A percentile compares a stretch with the other conserved stretches of the same genome.
Evolutionary conservation across 2,113 vertebrate species (phyloP).

Genomic region (Tupaia tana): DNA sequence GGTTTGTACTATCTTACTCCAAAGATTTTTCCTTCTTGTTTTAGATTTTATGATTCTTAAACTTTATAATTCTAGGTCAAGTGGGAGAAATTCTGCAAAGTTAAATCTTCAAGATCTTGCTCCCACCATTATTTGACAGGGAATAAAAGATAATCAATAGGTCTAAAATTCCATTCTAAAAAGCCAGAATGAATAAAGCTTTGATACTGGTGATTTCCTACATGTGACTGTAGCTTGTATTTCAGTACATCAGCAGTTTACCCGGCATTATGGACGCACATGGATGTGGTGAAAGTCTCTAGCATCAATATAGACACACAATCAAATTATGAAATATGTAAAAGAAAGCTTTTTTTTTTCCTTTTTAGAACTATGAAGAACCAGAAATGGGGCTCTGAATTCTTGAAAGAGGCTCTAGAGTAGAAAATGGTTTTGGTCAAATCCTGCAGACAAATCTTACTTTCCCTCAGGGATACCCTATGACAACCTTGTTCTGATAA

Average conservation of each 20-base stretch:
- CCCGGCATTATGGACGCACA: conserved; percentile 52
- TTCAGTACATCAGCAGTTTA: conserved; percentile 70
- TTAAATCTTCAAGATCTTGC: not conserved
- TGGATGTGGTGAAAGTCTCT: not conserved
- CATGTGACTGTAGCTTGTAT: conserved; percentile 51
- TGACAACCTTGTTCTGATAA: not conserved
- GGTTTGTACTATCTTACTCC: not conserved
- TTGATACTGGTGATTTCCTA: conserved; percentile 9
- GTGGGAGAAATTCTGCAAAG: not conserved
- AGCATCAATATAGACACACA: conserved; percentile 9
- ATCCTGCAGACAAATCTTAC: not conserved
- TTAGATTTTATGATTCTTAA: not conserved
- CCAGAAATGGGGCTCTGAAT: not conserved
- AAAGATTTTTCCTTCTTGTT: not conserved
- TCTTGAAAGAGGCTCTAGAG: not conserved
- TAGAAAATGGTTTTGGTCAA: conserved; percentile 1
- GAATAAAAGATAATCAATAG: not conserved
- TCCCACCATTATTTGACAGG: not conserved
- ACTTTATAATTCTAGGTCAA: not conserved
- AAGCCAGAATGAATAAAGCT: conserved; percentile 11
- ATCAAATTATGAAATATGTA: conserved; percentile 41
- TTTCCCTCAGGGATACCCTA: not conserved
- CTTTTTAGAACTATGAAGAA: not conserved
- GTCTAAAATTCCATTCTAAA: conserved; percentile 21
- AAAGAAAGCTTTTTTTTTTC: conserved; percentile 34